Percentiles rank a stretch among this genome's conserved stretches.
These are phyloP conservation scores for Catharus minimus DNA, from an alignment of 2,113 vertebrate genomes.

Conservation along the genomic window DNA sequence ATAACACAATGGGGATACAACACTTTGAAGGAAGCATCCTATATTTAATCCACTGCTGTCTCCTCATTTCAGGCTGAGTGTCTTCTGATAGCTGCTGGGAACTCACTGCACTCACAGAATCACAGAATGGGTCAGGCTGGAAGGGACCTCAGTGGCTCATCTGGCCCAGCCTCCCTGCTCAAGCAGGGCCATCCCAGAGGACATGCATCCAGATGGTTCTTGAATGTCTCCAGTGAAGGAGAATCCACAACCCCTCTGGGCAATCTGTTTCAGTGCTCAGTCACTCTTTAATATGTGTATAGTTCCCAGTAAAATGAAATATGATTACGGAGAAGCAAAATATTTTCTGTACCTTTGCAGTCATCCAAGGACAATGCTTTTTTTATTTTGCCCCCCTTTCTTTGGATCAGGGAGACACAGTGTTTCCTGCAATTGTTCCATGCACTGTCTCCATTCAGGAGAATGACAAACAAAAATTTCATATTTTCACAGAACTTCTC, in stretches of 20 bases:
- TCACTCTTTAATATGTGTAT: neutral
- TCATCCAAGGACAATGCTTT: neutral
- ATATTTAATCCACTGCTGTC: neutral
- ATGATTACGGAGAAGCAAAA: neutral
- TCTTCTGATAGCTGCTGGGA: neutral
- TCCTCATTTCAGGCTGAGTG: neutral
- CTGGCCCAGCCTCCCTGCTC: neutral
- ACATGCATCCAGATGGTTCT: neutral
- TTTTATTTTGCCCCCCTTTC: neutral
- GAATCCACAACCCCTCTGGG: neutral
- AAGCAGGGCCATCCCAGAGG: neutral
- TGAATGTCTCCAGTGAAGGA: neutral
- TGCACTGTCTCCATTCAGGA: neutral
- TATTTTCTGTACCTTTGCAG: neutral
- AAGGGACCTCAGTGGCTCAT: neutral
- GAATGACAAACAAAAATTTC: neutral
- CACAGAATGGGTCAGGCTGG: neutral
- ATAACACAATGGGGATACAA: neutral
- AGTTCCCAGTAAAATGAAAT: neutral
- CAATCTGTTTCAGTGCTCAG: neutral
- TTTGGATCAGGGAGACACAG: accelerated
- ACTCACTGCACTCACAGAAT: neutral
- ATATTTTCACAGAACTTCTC: neutral
- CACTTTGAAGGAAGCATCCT: neutral
- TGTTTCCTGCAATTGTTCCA: neutral